Evolutionary conservation across 2,888 invertebrate species (phyloP), one percentile per base, ranked within the genome.

Genomic region (Synanthedon tipuliformis): DNA sequence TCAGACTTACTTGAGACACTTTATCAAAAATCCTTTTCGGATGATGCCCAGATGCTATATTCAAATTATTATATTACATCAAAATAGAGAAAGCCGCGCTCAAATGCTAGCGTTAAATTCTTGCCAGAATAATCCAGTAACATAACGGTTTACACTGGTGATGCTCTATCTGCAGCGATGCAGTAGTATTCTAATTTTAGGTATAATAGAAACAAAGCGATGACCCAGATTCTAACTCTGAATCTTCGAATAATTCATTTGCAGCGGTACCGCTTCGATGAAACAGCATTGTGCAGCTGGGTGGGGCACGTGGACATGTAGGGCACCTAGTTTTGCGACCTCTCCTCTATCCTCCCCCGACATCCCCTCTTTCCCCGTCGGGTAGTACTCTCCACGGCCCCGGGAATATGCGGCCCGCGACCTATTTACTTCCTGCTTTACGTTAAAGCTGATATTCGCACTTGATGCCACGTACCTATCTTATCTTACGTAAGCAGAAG

Each of bases 401-500:
- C 59, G 51, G 34, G 34, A 10, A 34, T 34, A 34, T 54, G 57
- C 62, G 10, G 57, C 54, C 56, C 53, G 57, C 69, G 81, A 81
- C 83, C 82, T 74, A 81, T 75, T 73, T 81, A 70, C 70, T 75
- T 74, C 66, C 68, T 68, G 63, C 67, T 71, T 73, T 73, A 75
- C 68, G 69, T 74, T 10, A 73, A 71, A 65, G 64, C 62, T 59
- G 53, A 54, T 53, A 57, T 51, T 59, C 56, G 56, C 53, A 63
- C 63, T 63, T 61, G 56, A 59, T 56, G 41, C 51, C 50, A 56
- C 56, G 57, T 59, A 59, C 54, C 58, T 57, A 65, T 54, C 51
- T 60, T 61, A 61, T n/a, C 57, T 52, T 60, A 56, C 27, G 52
- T 56, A 52, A 50, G 48, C 34, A 34, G 34, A 34, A 34, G 3